Evolutionary conservation across 2,797 vertebrate genomes (phyloP).

Genomic region (Lepus townsendii): DNA sequence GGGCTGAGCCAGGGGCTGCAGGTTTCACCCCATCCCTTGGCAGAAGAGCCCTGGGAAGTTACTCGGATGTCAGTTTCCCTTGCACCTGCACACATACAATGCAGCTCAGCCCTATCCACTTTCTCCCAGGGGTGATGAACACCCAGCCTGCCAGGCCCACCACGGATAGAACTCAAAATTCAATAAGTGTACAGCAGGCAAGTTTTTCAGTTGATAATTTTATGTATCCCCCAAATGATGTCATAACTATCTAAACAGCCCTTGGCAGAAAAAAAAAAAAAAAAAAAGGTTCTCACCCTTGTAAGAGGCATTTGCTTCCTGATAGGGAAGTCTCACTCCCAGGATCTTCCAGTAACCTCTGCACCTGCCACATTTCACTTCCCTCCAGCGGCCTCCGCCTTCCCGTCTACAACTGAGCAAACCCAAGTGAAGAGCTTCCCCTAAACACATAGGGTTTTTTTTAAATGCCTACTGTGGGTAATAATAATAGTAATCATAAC

Average conservation of each 20-base stretch:
- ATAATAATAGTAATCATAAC: neutral
- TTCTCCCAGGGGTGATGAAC: neutral
- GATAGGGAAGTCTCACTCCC: neutral
- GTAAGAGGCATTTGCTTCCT: neutral
- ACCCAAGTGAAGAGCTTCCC: constrained; percentile 10
- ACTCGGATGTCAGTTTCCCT: neutral
- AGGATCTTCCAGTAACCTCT: neutral
- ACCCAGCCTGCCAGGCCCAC: too few species aligned
- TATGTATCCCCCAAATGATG: too few species aligned
- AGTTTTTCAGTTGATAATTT: too few species aligned
- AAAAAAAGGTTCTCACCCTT: too few species aligned
- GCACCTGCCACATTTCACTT: neutral
- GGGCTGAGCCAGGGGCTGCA: neutral
- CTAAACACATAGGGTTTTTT: neutral
- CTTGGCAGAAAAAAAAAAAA: too few species aligned
- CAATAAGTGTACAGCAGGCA: too few species aligned
- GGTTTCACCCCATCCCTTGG: neutral
- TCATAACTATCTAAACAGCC: neutral
- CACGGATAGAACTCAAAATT: too few species aligned
- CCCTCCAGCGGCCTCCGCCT: neutral
- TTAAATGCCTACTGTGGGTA: neutral
- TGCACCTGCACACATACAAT: too few species aligned
- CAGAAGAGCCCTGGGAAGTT: neutral
- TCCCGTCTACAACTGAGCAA: neutral
- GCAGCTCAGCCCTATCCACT: neutral